Conservation (phyloP, 23 tunicate species). For the Halocynthia roretzi region DNA sequence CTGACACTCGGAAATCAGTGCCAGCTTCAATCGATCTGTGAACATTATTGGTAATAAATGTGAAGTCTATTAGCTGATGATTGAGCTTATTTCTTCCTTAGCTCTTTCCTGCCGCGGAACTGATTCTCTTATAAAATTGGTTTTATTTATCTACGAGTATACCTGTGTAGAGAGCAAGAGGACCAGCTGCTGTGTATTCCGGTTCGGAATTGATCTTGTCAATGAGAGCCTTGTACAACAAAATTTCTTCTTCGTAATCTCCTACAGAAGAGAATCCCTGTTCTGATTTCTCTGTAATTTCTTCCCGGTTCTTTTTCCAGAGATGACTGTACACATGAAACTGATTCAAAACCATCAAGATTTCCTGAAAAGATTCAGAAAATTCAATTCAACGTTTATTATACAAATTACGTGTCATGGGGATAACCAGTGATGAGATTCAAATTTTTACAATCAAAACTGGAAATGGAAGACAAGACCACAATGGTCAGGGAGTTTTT, state of each 20-base stretch:
- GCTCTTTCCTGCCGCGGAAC: not conserved
- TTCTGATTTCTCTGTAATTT: slow-evolving; percentile 41
- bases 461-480: no score
- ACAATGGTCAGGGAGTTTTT: no score
- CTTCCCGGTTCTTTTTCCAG: slow-evolving; percentile 75
- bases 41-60: not conserved
- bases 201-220: slow-evolving; percentile 85
- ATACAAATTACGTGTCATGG: not conserved
- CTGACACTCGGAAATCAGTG: slow-evolving; percentile 76
- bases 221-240: slow-evolving; percentile 74
- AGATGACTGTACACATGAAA: slow-evolving; percentile 77
- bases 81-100: not conserved
- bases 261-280: slow-evolving; percentile 76
- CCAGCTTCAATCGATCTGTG: slow-evolving; percentile 71
- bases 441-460: no score
- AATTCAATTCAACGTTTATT: not conserved
- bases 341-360: slow-evolving; percentile 48
- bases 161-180: slow-evolving; percentile 90
- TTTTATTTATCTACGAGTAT: not conserved
- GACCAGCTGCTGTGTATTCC: slow-evolving; percentile 59
- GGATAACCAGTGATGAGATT: not conserved
- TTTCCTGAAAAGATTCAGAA: slow-evolving; percentile 37
- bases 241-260: slow-evolving; percentile 66
- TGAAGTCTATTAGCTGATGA: not conserved
- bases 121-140: not conserved